Evolutionary conservation across 2,113 vertebrate genomes (phyloP).

Genomic region (Origma solitaria): DNA sequence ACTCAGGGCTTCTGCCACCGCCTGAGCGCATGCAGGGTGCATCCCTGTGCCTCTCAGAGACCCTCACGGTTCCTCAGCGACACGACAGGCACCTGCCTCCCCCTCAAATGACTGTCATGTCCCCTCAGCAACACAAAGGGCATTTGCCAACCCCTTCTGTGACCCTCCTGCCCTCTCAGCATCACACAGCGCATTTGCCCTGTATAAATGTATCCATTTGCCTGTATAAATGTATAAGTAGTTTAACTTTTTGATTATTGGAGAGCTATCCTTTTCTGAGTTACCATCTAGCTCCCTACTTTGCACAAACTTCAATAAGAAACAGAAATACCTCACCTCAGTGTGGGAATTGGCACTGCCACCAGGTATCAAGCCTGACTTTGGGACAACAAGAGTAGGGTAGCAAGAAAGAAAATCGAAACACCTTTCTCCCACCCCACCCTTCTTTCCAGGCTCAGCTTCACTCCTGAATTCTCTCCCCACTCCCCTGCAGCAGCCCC

Average conservation of each 20-base stretch:
- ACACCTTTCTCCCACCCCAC: background rate
- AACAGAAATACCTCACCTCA: background rate
- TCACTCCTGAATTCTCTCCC: background rate
- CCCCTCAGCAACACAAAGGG: no score
- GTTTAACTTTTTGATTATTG: background rate
- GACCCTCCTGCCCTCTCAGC: no score
- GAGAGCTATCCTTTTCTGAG: background rate
- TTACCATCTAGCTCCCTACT: background rate
- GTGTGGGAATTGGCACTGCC: background rate
- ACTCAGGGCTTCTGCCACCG: no score
- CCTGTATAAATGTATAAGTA: background rate
- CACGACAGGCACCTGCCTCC: no score
- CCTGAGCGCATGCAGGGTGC: no score
- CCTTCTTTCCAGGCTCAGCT: background rate
- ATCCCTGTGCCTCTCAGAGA: no score
- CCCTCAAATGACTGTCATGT: no score
- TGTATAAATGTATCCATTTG: no score
- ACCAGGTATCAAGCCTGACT: background rate
- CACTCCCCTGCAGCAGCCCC: accelerated
- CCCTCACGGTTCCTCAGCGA: no score
- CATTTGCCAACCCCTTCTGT: no score
- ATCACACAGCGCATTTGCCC: no score
- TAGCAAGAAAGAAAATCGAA: background rate
- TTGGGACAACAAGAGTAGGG: background rate
- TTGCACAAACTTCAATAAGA: background rate